A percentile compares a stretch with the other conserved stretches of the same genome.
These are phyloP conservation scores for Phyllotis vaccarum DNA, from an alignment of 2,797 vertebrate species.

Conservation along the genomic window DNA sequence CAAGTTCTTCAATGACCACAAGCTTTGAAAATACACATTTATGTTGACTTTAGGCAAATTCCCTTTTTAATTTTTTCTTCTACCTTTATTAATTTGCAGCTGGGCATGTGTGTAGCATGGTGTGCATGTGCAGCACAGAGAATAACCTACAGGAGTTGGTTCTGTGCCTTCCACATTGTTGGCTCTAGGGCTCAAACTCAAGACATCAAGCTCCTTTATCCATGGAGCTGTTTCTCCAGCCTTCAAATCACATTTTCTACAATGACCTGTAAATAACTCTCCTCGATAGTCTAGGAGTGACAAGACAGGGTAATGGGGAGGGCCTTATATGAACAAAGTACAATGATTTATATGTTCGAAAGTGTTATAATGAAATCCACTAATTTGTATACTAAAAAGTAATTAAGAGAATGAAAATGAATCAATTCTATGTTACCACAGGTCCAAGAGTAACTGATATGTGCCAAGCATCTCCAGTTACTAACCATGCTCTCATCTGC, in stretches of 20 bases:
- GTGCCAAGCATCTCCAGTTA: neutral
- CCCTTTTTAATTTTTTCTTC: neutral
- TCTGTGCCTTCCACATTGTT: neutral
- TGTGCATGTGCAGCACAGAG: neutral
- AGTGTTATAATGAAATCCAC: neutral
- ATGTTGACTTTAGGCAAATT: neutral
- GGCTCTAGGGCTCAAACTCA: neutral
- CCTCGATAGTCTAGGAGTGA: neutral
- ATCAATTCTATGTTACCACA: neutral
- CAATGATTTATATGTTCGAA: neutral
- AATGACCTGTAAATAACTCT: neutral
- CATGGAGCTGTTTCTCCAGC: neutral
- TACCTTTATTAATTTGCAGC: neutral
- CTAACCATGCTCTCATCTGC: neutral
- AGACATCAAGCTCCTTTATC: neutral
- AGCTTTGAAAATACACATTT: neutral
- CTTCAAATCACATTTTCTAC: conserved; percentile 38
- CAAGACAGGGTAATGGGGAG: neutral
- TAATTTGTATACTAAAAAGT: neutral
- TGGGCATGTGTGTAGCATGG: neutral
- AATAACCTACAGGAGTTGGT: neutral
- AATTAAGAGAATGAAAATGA: neutral
- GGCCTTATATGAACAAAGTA: neutral
- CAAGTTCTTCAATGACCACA: neutral
- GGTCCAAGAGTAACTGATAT: neutral